Conservation (phyloP, 2,113 vertebrate species). For the Eclectus roratus region DNA sequence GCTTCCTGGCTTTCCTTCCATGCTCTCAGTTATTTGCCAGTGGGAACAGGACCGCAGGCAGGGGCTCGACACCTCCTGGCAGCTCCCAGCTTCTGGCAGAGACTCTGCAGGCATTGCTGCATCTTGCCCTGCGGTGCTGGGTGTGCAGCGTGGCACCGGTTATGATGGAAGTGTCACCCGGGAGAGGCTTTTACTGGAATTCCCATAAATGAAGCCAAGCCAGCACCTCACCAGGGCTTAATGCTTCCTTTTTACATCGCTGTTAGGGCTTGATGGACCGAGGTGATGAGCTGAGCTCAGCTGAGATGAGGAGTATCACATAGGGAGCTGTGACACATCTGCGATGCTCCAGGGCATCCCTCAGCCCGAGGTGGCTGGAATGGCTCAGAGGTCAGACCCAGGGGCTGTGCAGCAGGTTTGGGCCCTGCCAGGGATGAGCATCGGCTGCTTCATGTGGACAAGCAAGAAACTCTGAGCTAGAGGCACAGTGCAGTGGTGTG, state of each 20-base stretch:
- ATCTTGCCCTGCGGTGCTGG: background rate
- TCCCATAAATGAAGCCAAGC: background rate
- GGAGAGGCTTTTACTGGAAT: background rate
- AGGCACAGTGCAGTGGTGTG: background rate
- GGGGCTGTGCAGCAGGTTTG: background rate
- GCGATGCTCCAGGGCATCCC: background rate
- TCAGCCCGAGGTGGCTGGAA: background rate
- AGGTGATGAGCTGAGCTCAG: background rate
- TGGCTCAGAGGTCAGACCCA: background rate
- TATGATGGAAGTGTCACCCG: background rate
- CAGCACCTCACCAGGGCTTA: background rate
- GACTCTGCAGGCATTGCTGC: background rate
- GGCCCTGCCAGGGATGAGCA: background rate
- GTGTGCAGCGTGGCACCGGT: background rate
- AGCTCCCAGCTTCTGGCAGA: background rate
- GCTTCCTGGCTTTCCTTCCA: background rate
- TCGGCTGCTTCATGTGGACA: background rate
- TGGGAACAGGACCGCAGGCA: background rate
- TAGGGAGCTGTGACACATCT: background rate
- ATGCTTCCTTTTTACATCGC: background rate
- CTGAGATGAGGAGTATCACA: accelerated
- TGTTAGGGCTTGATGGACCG: background rate
- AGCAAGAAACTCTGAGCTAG: background rate
- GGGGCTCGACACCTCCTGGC: background rate
- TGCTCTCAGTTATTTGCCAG: background rate